Evolutionary conservation across 2,113 vertebrate species (phyloP), one percentile per base, ranked within the genome.

Genomic region (Cervus canadensis): DNA sequence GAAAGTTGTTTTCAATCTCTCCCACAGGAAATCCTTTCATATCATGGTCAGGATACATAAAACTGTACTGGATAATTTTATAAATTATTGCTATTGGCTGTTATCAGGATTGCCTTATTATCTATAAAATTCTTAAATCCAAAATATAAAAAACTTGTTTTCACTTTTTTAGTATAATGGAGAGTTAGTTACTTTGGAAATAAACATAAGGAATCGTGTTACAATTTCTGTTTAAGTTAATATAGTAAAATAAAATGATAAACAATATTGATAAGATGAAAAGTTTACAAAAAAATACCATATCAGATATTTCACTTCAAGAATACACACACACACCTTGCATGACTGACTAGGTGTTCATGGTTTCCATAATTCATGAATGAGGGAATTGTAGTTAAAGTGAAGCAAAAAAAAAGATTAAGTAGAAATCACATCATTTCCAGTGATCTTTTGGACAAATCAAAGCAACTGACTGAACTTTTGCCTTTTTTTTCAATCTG

Each of bases 401-500:
- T 19, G 9, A 97, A 62, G 21, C 10, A 43, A 30, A 26, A 54
- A 23, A 83, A 5, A 83, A 89, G 6, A 79, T 40, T n/a, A 23
- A 94, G 33, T 84, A 85, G 3, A 15, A 91, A 82, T 71, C 2
- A 3, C 11, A 78, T 6, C 28, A n/a, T 71, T 76, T 85, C 10
- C 10, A 28, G 36, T 90, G 14, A 95, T 48, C 17, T 95, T 83
- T 91, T 89, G 45, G 78, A 88, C 52, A 84, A 95, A 81, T 92
- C 52, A 96, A 94, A 87, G 43, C 17, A 89, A 83, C 60, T 78
- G 67, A 76, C 50, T 95, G n/a, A 96, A 89, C 33, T 85, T 93
- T 81, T 87, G 23, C 14, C 19, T 25, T 82, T 43, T 16, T 64
- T 40, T 85, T 26, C 9, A 81, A 6, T 76, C 19, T 74, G 21